Conservation (phyloP, 2,113 vertebrate species). For the Sapayoa aenigma region DNA sequence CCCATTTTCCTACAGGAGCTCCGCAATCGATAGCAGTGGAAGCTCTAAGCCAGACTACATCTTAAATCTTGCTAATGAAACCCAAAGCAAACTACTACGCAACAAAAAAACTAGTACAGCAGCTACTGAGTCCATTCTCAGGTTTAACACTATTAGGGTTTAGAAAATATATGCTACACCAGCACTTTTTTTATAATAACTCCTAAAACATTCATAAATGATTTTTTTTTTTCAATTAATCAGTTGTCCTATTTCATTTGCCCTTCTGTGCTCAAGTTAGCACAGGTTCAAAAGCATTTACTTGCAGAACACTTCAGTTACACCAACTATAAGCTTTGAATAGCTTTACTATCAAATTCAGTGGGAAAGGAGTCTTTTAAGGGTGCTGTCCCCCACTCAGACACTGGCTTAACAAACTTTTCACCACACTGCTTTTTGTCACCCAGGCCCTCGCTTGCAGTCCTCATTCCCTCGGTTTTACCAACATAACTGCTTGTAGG, state of each 20-base stretch:
- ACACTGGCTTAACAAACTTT: background rate
- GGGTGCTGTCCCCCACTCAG: background rate
- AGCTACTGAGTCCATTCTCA: background rate
- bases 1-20: background rate
- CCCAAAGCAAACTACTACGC: background rate
- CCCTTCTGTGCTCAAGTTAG: background rate
- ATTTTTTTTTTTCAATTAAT: background rate
- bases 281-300: background rate
- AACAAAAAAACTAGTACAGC: background rate
- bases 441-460: background rate
- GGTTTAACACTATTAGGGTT: background rate
- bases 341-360: background rate
- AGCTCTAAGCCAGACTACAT: background rate
- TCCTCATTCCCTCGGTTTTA: background rate
- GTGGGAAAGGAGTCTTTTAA: background rate
- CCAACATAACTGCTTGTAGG: background rate
- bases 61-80: background rate
- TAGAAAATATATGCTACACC: background rate
- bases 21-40: background rate
- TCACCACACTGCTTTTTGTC: background rate
- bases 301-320: background rate
- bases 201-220: background rate
- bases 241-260: background rate
- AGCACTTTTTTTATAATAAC: background rate
- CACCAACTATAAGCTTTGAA: background rate